A percentile compares a stretch with the other conserved stretches of the same genome.
phyloP scores from a whole-genome alignment of 2,797 vertebrate genomes.

The Falco novaeseelandiae region DNA sequence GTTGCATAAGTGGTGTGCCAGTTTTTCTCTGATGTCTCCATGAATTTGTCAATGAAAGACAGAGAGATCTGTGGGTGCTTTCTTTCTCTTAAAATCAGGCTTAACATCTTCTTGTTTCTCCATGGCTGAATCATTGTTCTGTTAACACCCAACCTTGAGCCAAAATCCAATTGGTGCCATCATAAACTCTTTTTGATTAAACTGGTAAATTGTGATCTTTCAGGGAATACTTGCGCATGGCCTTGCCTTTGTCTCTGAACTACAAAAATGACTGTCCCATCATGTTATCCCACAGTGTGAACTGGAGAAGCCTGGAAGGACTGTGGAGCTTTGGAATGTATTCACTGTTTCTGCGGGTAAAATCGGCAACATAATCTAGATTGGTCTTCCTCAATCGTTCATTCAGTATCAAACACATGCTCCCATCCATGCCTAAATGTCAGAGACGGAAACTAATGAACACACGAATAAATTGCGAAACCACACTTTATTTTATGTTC shows the following conservation, averaged over 20 bases:
- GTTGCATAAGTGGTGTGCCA: not conserved
- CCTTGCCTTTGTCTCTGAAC: not conserved
- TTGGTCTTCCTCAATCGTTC: not conserved
- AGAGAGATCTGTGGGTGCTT: not conserved
- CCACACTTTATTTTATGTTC: not conserved
- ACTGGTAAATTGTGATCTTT: not conserved
- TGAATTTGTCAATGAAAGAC: not conserved
- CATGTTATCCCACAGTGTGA: not conserved
- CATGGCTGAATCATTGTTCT: not conserved
- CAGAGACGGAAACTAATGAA: not conserved
- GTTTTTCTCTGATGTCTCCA: not conserved
- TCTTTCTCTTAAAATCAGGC: not conserved
- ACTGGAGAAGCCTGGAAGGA: not conserved
- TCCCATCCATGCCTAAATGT: not conserved
- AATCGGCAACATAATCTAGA: not conserved
- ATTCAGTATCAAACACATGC: not conserved
- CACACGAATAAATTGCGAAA: not conserved
- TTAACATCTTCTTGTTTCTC: not conserved
- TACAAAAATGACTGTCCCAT: not conserved
- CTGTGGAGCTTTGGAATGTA: not conserved
- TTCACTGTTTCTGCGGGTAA: not conserved
- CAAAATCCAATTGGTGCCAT: not conserved
- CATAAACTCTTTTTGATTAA: not conserved
- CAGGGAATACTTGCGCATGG: not conserved
- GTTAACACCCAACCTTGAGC: not conserved